Conservation (phyloP, 2,888 invertebrate genomes). For the Neria commutata region DNA sequence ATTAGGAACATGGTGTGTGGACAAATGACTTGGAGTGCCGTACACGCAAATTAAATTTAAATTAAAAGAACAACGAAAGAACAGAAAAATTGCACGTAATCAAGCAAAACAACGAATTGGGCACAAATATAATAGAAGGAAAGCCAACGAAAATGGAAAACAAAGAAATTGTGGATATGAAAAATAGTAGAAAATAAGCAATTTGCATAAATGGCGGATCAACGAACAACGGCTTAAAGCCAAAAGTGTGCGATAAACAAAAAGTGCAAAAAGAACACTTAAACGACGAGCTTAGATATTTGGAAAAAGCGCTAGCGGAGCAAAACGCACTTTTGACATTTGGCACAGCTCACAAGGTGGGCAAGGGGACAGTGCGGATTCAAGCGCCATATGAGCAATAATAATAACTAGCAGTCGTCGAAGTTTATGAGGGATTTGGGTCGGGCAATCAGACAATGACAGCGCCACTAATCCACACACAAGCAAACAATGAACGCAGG, state of each 20-base stretch:
- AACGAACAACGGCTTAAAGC: conserved; percentile 6
- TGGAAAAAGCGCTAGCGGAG: background rate
- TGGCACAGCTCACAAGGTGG: background rate
- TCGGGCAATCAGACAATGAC: too few species aligned
- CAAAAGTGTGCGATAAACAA: background rate
- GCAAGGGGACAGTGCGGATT: background rate
- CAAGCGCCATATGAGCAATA: background rate
- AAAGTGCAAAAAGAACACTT: background rate
- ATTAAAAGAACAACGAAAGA: background rate
- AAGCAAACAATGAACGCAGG: too few species aligned
- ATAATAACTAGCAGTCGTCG: background rate
- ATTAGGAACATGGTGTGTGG: background rate
- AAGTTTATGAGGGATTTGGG: background rate
- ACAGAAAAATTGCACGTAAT: too few species aligned
- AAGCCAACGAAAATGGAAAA: conserved; percentile 10
- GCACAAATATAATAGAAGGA: background rate
- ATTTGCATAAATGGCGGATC: conserved; percentile 4
- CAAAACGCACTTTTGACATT: background rate
- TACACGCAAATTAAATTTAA: background rate
- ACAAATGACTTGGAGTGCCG: background rate
- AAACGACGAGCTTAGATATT: conserved; percentile 19
- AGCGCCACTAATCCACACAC: too few species aligned
- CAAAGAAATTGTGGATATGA: background rate
- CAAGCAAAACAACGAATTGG: too few species aligned
- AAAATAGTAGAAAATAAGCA: conserved; percentile 17